These are phyloP conservation scores for Keiferia lycopersicella DNA, from an alignment of 2,888 invertebrate species.

Conservation along the genomic window DNA sequence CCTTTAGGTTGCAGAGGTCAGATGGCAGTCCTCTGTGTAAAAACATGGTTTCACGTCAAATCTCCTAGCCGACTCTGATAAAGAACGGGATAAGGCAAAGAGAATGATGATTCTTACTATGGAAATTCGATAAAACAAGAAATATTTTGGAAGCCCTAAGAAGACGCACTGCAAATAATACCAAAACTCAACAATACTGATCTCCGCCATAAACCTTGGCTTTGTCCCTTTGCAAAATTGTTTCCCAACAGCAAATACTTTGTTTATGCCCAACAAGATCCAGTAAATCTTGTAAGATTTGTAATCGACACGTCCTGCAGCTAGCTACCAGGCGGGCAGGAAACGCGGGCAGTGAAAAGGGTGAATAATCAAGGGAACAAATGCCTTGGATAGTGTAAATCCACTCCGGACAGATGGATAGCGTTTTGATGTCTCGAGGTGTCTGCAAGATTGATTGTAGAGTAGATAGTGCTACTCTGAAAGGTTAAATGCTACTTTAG, in stretches of 20 bases:
- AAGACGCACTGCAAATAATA: not conserved
- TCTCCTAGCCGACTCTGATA: too few relatives aligned
- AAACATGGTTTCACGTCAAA: too few relatives aligned
- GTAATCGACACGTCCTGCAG: slow-evolving; percentile 41
- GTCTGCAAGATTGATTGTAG: slow-evolving; percentile 31
- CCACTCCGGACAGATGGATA: slow-evolving; percentile 59
- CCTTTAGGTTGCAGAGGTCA: too few relatives aligned
- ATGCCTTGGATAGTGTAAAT: slow-evolving; percentile 60
- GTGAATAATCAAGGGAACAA: slow-evolving; percentile 68
- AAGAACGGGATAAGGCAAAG: too few relatives aligned
- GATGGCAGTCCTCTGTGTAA: too few relatives aligned
- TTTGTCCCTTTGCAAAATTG: slow-evolving; percentile 17
- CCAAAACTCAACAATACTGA: not conserved
- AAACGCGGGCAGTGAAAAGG: slow-evolving; percentile 55
- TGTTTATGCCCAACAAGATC: slow-evolving; percentile 22
- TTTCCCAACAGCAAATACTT: slow-evolving; percentile 20
- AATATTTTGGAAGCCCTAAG: too few relatives aligned
- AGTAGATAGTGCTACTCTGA: not conserved
- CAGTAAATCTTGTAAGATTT: slow-evolving; percentile 48
- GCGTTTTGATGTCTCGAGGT: slow-evolving; percentile 52
- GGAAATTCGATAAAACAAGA: too few relatives aligned
- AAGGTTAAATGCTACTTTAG: not conserved
- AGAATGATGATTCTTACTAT: too few relatives aligned
- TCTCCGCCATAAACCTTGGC: not conserved
- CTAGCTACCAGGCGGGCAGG: slow-evolving; percentile 38